Conservation (phyloP, 2,797 vertebrate species). For the Gorsachius magnificus region DNA sequence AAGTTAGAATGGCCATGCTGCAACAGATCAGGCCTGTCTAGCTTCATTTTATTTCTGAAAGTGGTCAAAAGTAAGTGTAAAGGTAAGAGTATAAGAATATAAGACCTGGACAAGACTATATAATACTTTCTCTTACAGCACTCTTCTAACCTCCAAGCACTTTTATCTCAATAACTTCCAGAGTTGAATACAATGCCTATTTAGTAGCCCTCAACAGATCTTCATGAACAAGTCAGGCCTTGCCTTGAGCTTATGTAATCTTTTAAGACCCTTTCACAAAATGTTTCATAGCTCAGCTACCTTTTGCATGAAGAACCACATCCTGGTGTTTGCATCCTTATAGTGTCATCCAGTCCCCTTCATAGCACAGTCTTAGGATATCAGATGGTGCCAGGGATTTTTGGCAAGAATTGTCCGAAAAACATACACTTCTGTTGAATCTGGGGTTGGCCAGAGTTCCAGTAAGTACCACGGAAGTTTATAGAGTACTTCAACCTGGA, state of each 20-base stretch:
- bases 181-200: neutral
- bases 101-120: neutral
- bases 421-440: neutral
- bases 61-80: neutral
- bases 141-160: neutral
- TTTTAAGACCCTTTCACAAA: neutral
- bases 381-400: neutral
- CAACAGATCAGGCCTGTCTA: neutral
- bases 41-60: neutral
- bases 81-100: neutral
- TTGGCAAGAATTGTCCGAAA: neutral
- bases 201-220: neutral
- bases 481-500: neutral
- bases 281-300: neutral
- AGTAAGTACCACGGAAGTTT: neutral
- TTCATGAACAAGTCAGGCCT: neutral
- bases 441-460: rapidly evolving
- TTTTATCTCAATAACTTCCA: neutral
- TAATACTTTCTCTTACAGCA: neutral
- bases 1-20: neutral
- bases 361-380: neutral
- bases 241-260: neutral
- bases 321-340: neutral
- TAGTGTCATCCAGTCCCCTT: rapidly evolving
- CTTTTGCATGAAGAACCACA: neutral